phyloP scores from a whole-genome alignment of 2,888 invertebrate genomes.

The Hydriomena furcata region DNA sequence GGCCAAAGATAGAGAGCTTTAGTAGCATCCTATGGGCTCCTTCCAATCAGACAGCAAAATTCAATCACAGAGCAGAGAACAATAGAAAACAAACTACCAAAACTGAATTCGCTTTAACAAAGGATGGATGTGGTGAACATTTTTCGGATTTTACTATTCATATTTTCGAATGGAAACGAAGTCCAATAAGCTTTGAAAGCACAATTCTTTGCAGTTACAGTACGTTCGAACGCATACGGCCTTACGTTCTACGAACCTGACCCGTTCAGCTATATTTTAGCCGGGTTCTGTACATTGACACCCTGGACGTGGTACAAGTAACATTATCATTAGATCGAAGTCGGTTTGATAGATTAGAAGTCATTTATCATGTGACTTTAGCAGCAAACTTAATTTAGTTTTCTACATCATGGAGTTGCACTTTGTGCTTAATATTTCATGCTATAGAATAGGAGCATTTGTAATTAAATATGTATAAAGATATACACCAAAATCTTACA shows the following conservation, averaged over 20 bases:
- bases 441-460: too few species aligned
- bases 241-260: constrained; percentile 36
- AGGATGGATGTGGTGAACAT: not conserved
- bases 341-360: too few species aligned
- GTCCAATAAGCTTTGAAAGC: constrained; percentile 11
- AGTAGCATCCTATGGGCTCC: too few species aligned
- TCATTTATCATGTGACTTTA: too few species aligned
- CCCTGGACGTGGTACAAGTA: constrained; percentile 15
- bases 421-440: too few species aligned
- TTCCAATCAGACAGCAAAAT: too few species aligned
- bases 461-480: too few species aligned
- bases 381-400: too few species aligned
- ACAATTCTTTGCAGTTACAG: constrained; percentile 9
- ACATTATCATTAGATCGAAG: not conserved
- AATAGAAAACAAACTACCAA: not conserved
- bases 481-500: too few species aligned
- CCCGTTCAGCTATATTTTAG: constrained; percentile 46
- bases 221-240: constrained; percentile 15
- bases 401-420: too few species aligned
- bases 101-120: not conserved
- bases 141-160: constrained; percentile 1
- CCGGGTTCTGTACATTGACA: constrained; percentile 29
- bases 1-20: too few species aligned
- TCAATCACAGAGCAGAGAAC: not conserved
- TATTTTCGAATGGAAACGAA: constrained; percentile 1